Evolutionary conservation across 2,113 vertebrate genomes (phyloP), one percentile per base, ranked within the genome.

Genomic region (Ivindomyrus marchei): DNA sequence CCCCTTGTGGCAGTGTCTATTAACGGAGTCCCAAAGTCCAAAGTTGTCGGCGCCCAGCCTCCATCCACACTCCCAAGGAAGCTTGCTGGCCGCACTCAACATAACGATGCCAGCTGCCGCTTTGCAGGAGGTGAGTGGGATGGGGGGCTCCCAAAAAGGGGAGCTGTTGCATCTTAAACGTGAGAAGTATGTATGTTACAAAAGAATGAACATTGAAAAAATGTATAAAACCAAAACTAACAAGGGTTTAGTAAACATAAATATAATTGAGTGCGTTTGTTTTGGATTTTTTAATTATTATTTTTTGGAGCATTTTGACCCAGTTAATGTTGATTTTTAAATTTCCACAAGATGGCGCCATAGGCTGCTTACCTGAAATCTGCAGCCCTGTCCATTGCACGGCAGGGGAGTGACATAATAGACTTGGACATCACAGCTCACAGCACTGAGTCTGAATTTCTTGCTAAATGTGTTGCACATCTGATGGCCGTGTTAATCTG

Each of bases 71-170:
- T 94, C 90, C 91, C 93, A 91, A 91, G 93, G 93, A 88, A 94
- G 93, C 58, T 93, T 95, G 90, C 66, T 95, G 89, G 93, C 91
- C 15, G 93, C 93, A 89, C 96, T 96, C 6, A 92, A 95, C 90
- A 91, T 96, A 93, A 92, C 94, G 93, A 92, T 70, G 91, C 90
- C 92, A 89, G 83, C 90, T 89, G 42, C 11, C 52, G 3, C 5
- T 74, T 21, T 42, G 4, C 46, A 49, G 3, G 70, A 88, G 90
- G 86, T 90, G 42, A 58, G 86, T n/a, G 94, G 94, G 94, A 96
- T n/a, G 95, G 94, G 95, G 94, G 85, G 10, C 31, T 7, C 49
- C 21, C 45, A 10, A 85, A 56, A 19, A 24, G 83, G 19, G 15
- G 5, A 27, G 17, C 45, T 85, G 8, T 46, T 36, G 17, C 36